Evolutionary conservation across 1,140 invertebrate genomes (phyloP).

Genomic region (Drosophila santomea): DNA sequence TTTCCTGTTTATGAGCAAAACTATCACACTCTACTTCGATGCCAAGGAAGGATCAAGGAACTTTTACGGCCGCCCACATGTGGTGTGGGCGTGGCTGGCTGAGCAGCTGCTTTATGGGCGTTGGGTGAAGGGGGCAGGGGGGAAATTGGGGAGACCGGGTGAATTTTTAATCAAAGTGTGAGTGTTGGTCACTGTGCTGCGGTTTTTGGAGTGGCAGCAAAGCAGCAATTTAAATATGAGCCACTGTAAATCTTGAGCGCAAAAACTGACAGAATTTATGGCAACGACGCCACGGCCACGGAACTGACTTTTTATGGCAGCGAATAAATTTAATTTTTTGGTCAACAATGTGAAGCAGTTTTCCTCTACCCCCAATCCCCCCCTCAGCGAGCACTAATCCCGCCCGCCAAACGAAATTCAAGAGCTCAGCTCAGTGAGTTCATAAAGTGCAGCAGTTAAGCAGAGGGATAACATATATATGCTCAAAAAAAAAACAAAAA

Average conservation of each 20-base stretch:
- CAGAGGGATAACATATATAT: neutral
- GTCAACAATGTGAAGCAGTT: conserved; percentile 73
- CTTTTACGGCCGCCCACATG: conserved; percentile 56
- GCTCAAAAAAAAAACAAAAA: neutral
- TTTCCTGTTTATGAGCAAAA: conserved; percentile 53
- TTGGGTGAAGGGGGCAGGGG: no score
- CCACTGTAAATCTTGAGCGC: conserved; percentile 75
- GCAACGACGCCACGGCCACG: conserved; percentile 62
- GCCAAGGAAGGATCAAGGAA: conserved; percentile 30
- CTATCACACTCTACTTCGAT: conserved; percentile 49
- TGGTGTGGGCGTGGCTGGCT: conserved; percentile 26
- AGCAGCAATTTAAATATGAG: conserved; percentile 78
- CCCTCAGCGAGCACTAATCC: neutral
- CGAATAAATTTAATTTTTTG: conserved; percentile 83
- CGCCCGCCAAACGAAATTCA: neutral
- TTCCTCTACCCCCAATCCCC: neutral
- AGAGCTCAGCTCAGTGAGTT: conserved; percentile 41
- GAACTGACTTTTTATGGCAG: conserved; percentile 82
- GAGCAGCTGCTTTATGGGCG: conserved; percentile 21
- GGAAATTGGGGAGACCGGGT: conserved; percentile 36
- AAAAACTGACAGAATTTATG: conserved; percentile 80
- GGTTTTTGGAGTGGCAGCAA: conserved; percentile 55
- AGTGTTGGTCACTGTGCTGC: conserved; percentile 52
- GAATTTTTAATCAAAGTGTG: conserved; percentile 78
- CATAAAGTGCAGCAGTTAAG: conserved; percentile 57